A percentile compares a stretch with the other conserved stretches of the same genome.
These are phyloP conservation scores for Limnephilus auricula DNA, from an alignment of 2,888 invertebrate genomes.

Conservation along the genomic window DNA sequence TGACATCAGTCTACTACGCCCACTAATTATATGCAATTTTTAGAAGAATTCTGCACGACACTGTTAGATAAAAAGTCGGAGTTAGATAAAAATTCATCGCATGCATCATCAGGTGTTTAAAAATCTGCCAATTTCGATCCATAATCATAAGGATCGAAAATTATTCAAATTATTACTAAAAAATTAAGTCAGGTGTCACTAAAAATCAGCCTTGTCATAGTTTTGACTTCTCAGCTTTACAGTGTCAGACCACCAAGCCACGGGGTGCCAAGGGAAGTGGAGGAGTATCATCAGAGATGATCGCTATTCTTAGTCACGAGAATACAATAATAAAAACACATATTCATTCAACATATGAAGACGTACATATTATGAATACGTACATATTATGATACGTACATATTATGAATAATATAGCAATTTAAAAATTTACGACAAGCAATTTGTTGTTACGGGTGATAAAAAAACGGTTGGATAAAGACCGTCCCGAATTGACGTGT, in stretches of 20 bases:
- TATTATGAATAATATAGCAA: neutral
- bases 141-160: too few relatives aligned
- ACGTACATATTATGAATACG: neutral
- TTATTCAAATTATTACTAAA: too few relatives aligned
- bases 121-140: too few relatives aligned
- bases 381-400: too few relatives aligned
- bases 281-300: neutral
- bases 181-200: too few relatives aligned
- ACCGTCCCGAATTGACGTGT: conserved; percentile 28
- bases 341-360: neutral
- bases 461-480: neutral
- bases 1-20: too few relatives aligned
- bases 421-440: neutral
- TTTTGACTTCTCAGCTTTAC: neutral
- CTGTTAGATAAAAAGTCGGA: too few relatives aligned
- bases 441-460: neutral
- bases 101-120: too few relatives aligned
- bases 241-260: neutral
- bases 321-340: neutral
- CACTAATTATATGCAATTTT: too few relatives aligned
- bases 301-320: neutral
- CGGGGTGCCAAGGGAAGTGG: neutral
- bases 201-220: neutral
- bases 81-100: too few relatives aligned
- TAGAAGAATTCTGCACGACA: too few relatives aligned